Evolutionary conservation across 2,888 invertebrate species (phyloP).

Genomic region (Drosophila greeni): DNA sequence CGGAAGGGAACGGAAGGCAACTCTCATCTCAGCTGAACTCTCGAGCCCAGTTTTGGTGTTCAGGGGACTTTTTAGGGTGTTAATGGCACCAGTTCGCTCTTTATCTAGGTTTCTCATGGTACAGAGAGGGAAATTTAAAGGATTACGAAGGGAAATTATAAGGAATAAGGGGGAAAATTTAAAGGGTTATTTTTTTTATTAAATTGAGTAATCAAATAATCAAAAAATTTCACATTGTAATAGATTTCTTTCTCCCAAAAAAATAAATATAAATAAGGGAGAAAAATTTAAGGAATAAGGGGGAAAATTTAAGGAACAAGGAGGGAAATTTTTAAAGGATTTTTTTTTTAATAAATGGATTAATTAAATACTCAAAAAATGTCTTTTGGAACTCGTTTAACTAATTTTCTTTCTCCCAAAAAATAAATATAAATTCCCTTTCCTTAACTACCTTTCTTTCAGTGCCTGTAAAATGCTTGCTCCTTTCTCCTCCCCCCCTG

Average conservation of each 20-base stretch:
- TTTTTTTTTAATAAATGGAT: too few species aligned
- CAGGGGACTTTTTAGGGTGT: constrained; percentile 9
- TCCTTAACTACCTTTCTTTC: not conserved
- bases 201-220: not conserved
- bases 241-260: too few species aligned
- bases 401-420: not conserved
- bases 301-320: too few species aligned
- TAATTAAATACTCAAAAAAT: too few species aligned
- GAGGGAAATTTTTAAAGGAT: not conserved
- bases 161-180: too few species aligned
- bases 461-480: not conserved
- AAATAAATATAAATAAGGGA: too few species aligned
- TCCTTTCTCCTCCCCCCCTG: not conserved
- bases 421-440: not conserved
- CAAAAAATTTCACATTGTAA: too few species aligned
- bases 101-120: constrained; percentile 10
- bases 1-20: not conserved
- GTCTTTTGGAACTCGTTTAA: not conserved
- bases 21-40: constrained; percentile 12
- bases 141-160: too few species aligned
- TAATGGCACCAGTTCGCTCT: constrained; percentile 28
- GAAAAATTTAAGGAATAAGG: not conserved
- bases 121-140: not conserved
- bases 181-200: too few species aligned
- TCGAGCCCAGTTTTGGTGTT: constrained; percentile 9